Evolutionary conservation across 1,140 invertebrate genomes (phyloP).

Genomic region (Muscidifurax raptorellus): DNA sequence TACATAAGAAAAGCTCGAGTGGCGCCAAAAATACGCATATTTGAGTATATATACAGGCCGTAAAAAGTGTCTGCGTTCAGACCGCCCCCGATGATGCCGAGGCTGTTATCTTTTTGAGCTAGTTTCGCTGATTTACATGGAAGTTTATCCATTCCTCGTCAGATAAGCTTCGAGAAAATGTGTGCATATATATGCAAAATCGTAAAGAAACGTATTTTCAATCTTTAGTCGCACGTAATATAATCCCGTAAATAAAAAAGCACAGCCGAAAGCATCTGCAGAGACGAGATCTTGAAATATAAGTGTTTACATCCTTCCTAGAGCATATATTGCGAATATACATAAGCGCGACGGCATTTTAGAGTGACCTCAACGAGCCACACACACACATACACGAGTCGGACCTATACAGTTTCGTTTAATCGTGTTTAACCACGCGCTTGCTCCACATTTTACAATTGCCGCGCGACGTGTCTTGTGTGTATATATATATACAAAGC

Average conservation of each 20-base stretch:
- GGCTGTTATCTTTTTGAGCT: neutral
- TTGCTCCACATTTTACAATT: slow-evolving; percentile 28
- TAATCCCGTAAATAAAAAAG: no score
- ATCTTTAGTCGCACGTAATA: no score
- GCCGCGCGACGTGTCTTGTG: neutral
- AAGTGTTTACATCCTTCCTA: slow-evolving; percentile 29
- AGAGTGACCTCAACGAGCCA: slow-evolving; percentile 14
- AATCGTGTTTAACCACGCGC: neutral
- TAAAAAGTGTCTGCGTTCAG: neutral
- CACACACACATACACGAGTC: neutral
- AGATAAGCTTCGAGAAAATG: no score
- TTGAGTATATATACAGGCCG: neutral
- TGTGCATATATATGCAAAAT: no score
- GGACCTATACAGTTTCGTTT: neutral
- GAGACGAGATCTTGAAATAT: neutral
- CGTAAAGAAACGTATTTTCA: no score
- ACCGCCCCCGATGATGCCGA: neutral
- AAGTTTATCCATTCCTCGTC: no score
- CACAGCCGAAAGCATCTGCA: no score
- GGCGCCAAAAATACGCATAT: slow-evolving; percentile 13
- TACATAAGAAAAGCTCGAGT: neutral
- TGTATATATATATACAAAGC: no score
- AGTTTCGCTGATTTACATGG: neutral
- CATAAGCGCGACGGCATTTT: neutral
- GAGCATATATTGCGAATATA: neutral